These are phyloP conservation scores for Drosophila repleta DNA, from an alignment of 1,140 invertebrate species.

Conservation along the genomic window DNA sequence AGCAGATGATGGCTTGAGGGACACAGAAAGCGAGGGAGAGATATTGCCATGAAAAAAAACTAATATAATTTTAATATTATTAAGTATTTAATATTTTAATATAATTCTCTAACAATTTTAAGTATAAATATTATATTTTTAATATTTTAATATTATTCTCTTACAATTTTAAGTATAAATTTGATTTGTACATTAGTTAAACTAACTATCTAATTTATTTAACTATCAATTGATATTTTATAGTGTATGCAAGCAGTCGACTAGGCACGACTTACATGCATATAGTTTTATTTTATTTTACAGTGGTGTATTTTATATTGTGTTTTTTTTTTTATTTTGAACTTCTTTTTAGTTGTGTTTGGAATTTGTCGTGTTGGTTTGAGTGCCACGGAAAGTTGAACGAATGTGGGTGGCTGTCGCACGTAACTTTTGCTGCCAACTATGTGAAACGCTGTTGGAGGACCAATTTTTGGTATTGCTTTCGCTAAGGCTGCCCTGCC, in stretches of 20 bases:
- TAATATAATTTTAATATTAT: no score
- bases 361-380: constrained; percentile 24
- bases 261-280: background rate
- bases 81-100: no score
- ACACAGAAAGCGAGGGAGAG: background rate
- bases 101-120: no score
- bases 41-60: no score
- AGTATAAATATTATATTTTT: no score
- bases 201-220: no score
- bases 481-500: constrained; percentile 4
- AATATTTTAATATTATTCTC: no score
- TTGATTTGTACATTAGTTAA: no score
- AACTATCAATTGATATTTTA: background rate
- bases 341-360: constrained; percentile 22
- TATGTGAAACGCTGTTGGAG: constrained; percentile 37
- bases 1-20: background rate
- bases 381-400: constrained; percentile 35
- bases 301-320: constrained; percentile 1
- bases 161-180: no score
- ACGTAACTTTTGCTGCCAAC: constrained; percentile 48
- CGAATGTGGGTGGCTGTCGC: constrained; percentile 1
- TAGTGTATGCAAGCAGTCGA: constrained; percentile 10
- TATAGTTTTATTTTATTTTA: constrained; percentile 24
- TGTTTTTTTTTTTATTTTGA: constrained; percentile 17
- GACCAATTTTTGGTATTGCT: constrained; percentile 32